Percentiles rank a stretch among this genome's conserved stretches.
Evolutionary conservation across 2,797 vertebrate genomes (phyloP).

Genomic region (Semotilus atromaculatus): DNA sequence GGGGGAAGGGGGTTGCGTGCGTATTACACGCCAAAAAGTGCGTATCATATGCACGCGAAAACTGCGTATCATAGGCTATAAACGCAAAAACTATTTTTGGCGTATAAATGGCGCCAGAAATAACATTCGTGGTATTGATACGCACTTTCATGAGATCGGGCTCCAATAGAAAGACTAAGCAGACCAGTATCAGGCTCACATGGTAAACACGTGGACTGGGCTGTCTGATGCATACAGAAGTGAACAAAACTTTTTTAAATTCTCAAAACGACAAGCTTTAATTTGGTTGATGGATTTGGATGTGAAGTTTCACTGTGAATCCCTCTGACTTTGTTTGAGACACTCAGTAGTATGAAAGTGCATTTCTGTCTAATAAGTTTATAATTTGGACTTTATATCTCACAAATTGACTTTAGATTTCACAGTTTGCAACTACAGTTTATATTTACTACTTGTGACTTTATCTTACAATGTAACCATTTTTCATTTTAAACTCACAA

Average conservation of each 20-base stretch:
- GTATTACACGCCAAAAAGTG: too few relatives aligned
- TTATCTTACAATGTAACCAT: background rate
- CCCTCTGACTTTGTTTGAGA: background rate
- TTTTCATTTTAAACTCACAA: background rate
- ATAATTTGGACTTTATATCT: background rate
- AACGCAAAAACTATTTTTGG: too few relatives aligned
- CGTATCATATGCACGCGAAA: too few relatives aligned
- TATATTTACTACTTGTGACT: background rate
- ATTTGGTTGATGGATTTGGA: background rate
- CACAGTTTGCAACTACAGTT: background rate
- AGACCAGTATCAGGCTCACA: background rate
- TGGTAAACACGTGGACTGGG: background rate
- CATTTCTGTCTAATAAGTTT: background rate
- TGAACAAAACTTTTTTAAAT: background rate
- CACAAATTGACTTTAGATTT: background rate
- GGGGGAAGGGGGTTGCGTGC: too few relatives aligned
- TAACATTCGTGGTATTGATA: too few relatives aligned
- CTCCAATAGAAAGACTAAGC: slow-evolving; percentile 3
- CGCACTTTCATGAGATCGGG: too few relatives aligned
- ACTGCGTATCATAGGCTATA: too few relatives aligned
- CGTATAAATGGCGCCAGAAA: too few relatives aligned
- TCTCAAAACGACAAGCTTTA: background rate
- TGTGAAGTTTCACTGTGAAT: background rate
- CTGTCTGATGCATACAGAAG: background rate
- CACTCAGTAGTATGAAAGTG: background rate